Evolutionary conservation across 2,113 vertebrate genomes (phyloP).

Genomic region (Cromileptes altivelis): DNA sequence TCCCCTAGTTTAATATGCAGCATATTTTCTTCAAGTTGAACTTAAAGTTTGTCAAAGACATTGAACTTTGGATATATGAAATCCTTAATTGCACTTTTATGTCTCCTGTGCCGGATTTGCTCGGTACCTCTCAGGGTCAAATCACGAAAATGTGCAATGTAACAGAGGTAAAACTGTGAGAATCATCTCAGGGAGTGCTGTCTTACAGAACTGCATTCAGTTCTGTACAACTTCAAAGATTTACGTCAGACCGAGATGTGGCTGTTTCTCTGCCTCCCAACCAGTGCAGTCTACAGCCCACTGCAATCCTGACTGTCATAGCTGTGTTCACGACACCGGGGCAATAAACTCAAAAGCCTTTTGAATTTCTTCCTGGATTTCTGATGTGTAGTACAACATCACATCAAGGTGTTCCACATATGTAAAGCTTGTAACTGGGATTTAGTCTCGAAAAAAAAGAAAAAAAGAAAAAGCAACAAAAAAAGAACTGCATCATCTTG

Average conservation of each 20-base stretch:
- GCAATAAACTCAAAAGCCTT: slow-evolving; percentile 16
- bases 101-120: not conserved
- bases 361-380: slow-evolving; percentile 7
- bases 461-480: not conserved
- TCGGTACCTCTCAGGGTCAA: not conserved
- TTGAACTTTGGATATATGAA: not conserved
- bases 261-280: not conserved
- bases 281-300: not conserved
- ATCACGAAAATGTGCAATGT: not conserved
- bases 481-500: slow-evolving; percentile 7
- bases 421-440: slow-evolving; percentile 9
- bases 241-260: not conserved
- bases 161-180: not conserved
- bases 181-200: not conserved
- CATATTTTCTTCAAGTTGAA: too few relatives aligned
- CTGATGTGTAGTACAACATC: slow-evolving; percentile 15
- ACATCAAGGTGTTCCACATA: slow-evolving; percentile 24
- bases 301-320: not conserved
- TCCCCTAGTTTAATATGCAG: too few relatives aligned
- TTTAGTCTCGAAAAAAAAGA: slow-evolving; percentile 1
- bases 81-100: not conserved
- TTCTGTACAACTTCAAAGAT: not conserved
- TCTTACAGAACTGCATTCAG: not conserved
- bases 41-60: not conserved
- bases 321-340: slow-evolving; percentile 1